Conservation (phyloP, 2,888 invertebrate species). For the Isotomurus palustris region DNA sequence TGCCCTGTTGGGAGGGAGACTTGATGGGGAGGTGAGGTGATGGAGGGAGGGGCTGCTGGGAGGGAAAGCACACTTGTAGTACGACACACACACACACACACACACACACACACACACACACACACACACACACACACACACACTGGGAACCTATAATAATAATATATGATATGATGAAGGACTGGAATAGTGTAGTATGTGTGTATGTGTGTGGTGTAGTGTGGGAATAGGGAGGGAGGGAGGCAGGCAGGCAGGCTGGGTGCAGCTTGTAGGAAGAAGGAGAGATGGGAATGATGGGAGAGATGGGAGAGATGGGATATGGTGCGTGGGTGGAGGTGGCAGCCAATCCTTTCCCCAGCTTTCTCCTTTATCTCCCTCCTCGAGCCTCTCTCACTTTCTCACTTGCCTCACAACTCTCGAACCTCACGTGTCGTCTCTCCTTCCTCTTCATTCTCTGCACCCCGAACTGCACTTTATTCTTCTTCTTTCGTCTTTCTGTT, state of each 20-base stretch:
- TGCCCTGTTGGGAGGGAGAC: too few relatives aligned
- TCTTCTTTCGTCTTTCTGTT: neutral
- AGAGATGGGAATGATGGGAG: neutral
- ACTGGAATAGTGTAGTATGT: neutral
- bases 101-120: too few relatives aligned
- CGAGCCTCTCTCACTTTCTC: slow-evolving; percentile 4
- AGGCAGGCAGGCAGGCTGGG: neutral
- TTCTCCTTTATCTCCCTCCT: neutral
- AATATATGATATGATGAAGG: too few relatives aligned
- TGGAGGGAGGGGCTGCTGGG: too few relatives aligned
- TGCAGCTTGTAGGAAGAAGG: neutral
- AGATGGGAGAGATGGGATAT: neutral
- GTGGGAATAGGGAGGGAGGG: neutral
- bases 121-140: too few relatives aligned
- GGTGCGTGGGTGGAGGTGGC: slow-evolving; percentile 43
- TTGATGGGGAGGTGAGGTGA: too few relatives aligned
- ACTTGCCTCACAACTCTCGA: slow-evolving; percentile 18
- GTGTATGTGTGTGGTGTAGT: neutral
- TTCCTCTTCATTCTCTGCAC: neutral
- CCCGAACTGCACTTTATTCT: neutral
- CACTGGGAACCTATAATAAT: too few relatives aligned
- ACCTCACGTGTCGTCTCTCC: neutral
- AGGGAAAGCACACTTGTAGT: too few relatives aligned
- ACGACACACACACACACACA: too few relatives aligned
- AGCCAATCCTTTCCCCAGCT: slow-evolving; percentile 15